Evolutionary conservation across 2,113 vertebrate species (phyloP), one percentile per base, ranked within the genome.

Genomic region (Zingel zingel): DNA sequence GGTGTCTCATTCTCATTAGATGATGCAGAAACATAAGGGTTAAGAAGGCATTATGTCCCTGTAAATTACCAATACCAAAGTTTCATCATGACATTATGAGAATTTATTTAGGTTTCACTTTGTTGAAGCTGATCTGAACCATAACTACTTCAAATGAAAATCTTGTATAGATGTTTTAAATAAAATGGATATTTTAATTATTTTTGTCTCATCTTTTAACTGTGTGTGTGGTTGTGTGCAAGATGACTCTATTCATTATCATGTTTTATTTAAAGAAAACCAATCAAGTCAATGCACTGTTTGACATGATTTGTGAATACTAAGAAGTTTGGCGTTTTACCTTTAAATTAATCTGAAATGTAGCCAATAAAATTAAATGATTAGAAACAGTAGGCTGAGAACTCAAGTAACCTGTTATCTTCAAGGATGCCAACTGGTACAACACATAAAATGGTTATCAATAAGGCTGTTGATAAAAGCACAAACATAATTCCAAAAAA

Each of bases 111-210:
- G 27, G 47, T 5, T 3, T 57, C 7, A 1, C 18, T 47, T 56
- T 74, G 15, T 50, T 76, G 6, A 68, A 23, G 47, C 16, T 64
- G 23, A 69, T 83, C 51, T 30, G 12, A 86, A 78, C 27, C 10
- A 64, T 64, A 19, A 69, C 39, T 77, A 53, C 33, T 67, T 82
- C 21, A 79, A 78, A 67, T 81, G 0, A 57, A 71, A 76, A 53
- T 82, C 7, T 81, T 86, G 70, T 57, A 58, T 63, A 30, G 1
- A 70, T 62, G 11, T 81, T 89, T 89, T 53, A 47, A 90, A 88
- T 92, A 88, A 92, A 91, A 66, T 13, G 0, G 0, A 76, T 78
- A 77, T 83, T 84, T 86, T 14, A 76, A 88, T 84, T 77, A 65
- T 21, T 51, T 14, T 18, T 74, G 67, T 57, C 10, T 79, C 23